A percentile compares a stretch with the other conserved stretches of the same genome.
Evolutionary conservation across 2,797 vertebrate species (phyloP).

Genomic region (Arrhamphus sclerolepis): DNA sequence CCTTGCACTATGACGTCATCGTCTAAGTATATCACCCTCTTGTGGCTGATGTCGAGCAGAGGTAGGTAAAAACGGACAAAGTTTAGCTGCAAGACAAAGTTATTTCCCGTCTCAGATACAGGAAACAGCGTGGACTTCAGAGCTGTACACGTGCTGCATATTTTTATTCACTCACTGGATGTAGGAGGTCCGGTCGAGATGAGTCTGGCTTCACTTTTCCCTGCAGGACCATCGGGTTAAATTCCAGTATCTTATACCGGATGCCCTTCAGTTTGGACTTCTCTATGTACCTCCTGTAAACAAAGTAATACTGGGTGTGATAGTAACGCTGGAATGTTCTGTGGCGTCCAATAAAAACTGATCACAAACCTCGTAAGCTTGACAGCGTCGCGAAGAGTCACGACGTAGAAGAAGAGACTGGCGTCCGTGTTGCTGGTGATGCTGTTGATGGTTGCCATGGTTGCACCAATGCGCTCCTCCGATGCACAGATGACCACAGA

Average conservation of each 20-base stretch:
- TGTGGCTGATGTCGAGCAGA: constrained; percentile 86
- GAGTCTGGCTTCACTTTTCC: constrained; percentile 93
- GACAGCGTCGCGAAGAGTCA: constrained; percentile 88
- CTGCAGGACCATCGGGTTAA: constrained; percentile 91
- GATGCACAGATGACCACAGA: constrained; percentile 91
- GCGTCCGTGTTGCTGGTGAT: constrained; percentile 89
- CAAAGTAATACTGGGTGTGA: too few relatives aligned
- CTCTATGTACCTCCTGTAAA: constrained; percentile 89
- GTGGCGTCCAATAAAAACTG: neutral
- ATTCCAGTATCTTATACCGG: constrained; percentile 91
- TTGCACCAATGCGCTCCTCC: constrained; percentile 87
- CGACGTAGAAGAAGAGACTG: constrained; percentile 90
- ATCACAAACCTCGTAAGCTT: constrained; percentile 81
- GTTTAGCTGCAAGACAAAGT: constrained; percentile 86
- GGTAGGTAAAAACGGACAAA: constrained; percentile 96
- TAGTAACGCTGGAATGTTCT: too few relatives aligned
- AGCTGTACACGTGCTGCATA: neutral
- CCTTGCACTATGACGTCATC: constrained; percentile 97
- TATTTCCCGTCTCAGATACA: neutral
- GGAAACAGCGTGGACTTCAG: neutral
- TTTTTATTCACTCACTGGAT: constrained; percentile 87
- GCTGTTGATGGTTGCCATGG: constrained; percentile 93
- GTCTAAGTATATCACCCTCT: constrained; percentile 93
- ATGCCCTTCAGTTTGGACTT: constrained; percentile 89
- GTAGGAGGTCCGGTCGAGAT: constrained; percentile 90